Evolutionary conservation across 2,888 invertebrate species (phyloP).

Genomic region (Eristalinus aeneus): DNA sequence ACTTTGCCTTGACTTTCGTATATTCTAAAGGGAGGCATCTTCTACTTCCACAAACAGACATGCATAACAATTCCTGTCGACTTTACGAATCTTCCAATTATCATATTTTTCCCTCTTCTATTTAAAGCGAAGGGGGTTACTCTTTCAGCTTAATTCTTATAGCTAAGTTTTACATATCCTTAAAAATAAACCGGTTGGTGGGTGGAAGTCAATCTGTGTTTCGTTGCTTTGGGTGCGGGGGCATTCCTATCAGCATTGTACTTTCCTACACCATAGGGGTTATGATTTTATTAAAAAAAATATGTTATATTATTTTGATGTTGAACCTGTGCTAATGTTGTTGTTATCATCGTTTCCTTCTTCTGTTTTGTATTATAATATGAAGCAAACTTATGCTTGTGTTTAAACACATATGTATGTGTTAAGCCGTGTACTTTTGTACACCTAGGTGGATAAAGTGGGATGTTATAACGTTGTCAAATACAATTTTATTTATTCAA

Average conservation of each 20-base stretch:
- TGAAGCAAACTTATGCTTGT: constrained; percentile 4
- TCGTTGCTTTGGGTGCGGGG: neutral
- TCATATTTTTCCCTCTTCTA: constrained; percentile 76
- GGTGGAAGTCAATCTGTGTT: neutral
- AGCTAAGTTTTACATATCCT: constrained; percentile 65
- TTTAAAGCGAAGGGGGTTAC: neutral
- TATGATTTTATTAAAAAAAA: constrained; percentile 66
- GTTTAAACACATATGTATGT: neutral
- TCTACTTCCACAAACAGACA: constrained; percentile 37
- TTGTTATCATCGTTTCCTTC: neutral
- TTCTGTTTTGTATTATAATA: constrained; percentile 41
- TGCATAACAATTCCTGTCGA: constrained; percentile 57
- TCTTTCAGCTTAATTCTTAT: constrained; percentile 51
- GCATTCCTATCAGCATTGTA: constrained; percentile 67
- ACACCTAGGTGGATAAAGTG: neutral
- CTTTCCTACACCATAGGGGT: constrained; percentile 64
- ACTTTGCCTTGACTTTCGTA: constrained; percentile 60
- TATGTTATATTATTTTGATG: constrained; percentile 64
- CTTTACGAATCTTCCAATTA: constrained; percentile 79
- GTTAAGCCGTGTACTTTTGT: neutral
- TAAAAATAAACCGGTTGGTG: neutral
- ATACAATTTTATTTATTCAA: constrained; percentile 22
- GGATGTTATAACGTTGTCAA: constrained; percentile 47
- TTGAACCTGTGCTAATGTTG: neutral
- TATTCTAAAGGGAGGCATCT: constrained; percentile 39